phyloP scores from a whole-genome alignment of 1,140 invertebrate species.

The Zaprionus capensis region DNA sequence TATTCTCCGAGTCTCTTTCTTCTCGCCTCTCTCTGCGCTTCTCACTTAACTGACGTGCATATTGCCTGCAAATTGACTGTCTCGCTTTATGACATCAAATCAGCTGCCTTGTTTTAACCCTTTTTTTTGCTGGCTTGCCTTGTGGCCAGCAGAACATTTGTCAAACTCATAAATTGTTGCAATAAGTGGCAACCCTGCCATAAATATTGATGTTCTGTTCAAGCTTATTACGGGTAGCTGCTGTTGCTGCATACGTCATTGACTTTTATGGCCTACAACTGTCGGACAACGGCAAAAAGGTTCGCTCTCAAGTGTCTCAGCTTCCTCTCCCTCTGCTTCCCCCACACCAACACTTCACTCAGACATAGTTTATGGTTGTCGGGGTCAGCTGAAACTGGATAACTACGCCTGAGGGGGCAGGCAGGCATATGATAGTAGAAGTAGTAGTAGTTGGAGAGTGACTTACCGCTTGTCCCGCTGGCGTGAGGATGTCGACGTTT shows the following conservation, averaged over 20 bases:
- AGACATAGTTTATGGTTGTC: constrained; percentile 32
- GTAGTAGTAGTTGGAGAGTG: neutral
- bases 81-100: constrained; percentile 34
- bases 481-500: constrained; percentile 71
- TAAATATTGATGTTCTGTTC: constrained; percentile 71
- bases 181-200: constrained; percentile 49
- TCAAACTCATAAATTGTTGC: constrained; percentile 58
- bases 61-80: constrained; percentile 37
- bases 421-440: neutral
- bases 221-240: constrained; percentile 36
- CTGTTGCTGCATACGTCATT: constrained; percentile 45
- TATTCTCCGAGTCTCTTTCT: neutral
- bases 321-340: neutral
- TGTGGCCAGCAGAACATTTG: constrained; percentile 40
- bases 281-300: constrained; percentile 11
- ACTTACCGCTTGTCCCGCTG: constrained; percentile 84
- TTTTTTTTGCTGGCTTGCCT: neutral
- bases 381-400: constrained; percentile 38
- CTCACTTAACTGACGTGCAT: neutral
- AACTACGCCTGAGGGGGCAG: constrained; percentile 20
- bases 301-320: constrained; percentile 28
- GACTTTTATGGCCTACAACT: constrained; percentile 47
- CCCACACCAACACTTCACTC: constrained; percentile 4
- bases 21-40: neutral
- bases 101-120: constrained; percentile 30